phyloP scores from a whole-genome alignment of 2,888 invertebrate species.

The Heteropelma amictum region DNA sequence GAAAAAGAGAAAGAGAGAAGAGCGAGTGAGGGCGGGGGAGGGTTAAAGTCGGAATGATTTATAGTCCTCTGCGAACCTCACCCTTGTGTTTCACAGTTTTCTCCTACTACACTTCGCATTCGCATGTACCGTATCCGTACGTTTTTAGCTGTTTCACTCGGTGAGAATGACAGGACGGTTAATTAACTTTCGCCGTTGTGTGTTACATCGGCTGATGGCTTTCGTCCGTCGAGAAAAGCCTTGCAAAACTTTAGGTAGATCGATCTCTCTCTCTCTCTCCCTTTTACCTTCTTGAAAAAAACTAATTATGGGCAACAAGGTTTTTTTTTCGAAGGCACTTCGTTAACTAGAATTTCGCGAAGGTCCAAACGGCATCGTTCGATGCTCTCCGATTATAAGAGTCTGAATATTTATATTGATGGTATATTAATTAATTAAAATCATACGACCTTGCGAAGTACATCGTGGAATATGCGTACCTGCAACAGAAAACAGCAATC shows the following conservation, averaged over 20 bases:
- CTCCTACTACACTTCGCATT: conserved; percentile 6
- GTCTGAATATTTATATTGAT: background rate
- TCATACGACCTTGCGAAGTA: conserved; percentile 41
- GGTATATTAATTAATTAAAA: background rate
- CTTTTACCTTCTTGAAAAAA: no score
- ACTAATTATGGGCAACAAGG: no score
- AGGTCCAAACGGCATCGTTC: background rate
- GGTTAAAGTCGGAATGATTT: conserved; percentile 53
- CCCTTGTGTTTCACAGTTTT: conserved; percentile 28
- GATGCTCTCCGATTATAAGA: background rate
- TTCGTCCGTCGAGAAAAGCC: conserved; percentile 46
- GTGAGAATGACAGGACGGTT: conserved; percentile 72
- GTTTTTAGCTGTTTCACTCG: conserved; percentile 69
- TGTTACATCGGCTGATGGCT: conserved; percentile 61
- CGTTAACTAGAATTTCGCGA: no score
- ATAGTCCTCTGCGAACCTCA: conserved; percentile 32
- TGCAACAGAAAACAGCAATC: conserved; percentile 65
- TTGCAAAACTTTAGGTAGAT: conserved; percentile 12
- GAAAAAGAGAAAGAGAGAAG: background rate
- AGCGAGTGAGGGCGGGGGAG: no score
- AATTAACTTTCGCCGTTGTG: conserved; percentile 74
- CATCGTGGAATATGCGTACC: conserved; percentile 61
- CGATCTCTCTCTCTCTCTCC: conserved; percentile 5
- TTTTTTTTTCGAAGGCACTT: no score
- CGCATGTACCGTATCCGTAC: conserved; percentile 65